Base-by-base conservation (phyloP, 2,888 invertebrate species). In the Cabera pusaria region DNA sequence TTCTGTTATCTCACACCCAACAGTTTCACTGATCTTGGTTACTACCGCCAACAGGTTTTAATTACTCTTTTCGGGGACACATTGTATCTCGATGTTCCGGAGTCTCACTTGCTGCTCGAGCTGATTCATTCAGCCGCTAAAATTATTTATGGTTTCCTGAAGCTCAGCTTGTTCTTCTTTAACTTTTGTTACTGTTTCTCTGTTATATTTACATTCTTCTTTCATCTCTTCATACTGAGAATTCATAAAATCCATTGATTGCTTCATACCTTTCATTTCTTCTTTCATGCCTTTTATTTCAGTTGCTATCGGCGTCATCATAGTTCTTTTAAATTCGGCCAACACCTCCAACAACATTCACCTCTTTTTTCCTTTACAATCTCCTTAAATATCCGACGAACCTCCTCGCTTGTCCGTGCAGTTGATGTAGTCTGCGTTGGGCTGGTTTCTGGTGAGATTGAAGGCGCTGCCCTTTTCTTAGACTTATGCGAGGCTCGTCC, bases 61-160 rank as follows among this genome's bases (percentile, higher is more conserved):
- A 6, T 24, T 19, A 5, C 9, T 18, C n/a, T 8, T 11, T 10
- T 34, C 34, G 0, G 34, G 34, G 5, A 34, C 5, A 1, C 34
- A 26, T 9, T 20, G 12, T n/a, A 33, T 20, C 4, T 33, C 33
- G 6, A 33, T 9, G 14, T 33, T 33, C n/a, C n/a, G 6, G 20
- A 20, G 5, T 29, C 29, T 2, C 29, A 5, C 29, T 14, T 29
- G 29, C 6, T 14, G 20, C n/a, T 33, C 33, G 6, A 25, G 12
- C 12, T 12, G 6, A 6, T 25, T 25, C 20, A 33, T n/a, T 9
- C 33, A 5, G 5, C 8, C n/a, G 3, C 11, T 12, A 2, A 33
- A 7, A 2, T 11, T 20, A 6, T 21, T 28, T 11, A n/a, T n/a
- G n/a, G n/a, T n/a, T n/a, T n/a, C n/a, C n/a, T n/a, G n/a, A n/a